A percentile compares a stretch with the other conserved stretches of the same genome.
phyloP scores from a whole-genome alignment of 2,888 invertebrate species.

The Salpingus planirostris region DNA sequence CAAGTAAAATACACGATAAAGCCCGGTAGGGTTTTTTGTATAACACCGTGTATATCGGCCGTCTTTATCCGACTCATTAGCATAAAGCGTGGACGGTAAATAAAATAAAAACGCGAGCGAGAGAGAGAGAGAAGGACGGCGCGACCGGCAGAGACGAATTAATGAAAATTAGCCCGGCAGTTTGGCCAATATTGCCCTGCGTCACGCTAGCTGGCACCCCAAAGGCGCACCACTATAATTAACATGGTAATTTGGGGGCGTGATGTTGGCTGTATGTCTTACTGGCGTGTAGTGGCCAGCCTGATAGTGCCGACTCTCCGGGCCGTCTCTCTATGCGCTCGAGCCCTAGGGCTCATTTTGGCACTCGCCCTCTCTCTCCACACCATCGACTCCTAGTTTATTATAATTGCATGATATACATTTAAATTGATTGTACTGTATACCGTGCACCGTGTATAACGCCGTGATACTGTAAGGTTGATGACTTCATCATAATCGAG shows the following conservation, averaged over 20 bases:
- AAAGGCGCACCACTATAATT: constrained; percentile 38
- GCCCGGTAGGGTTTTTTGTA: constrained; percentile 9
- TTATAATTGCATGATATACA: constrained; percentile 41
- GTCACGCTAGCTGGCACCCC: constrained; percentile 36
- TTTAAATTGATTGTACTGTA: constrained; percentile 43
- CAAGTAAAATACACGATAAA: constrained; percentile 5
- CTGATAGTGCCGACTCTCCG: too few species aligned
- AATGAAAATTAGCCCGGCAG: constrained; percentile 35
- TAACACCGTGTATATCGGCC: neutral
- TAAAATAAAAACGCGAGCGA: constrained; percentile 19
- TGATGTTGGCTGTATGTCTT: constrained; percentile 41
- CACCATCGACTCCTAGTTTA: too few species aligned
- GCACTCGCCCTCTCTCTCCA: too few species aligned
- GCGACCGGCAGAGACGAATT: too few species aligned
- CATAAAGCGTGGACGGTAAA: constrained; percentile 7
- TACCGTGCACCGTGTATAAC: constrained; percentile 4
- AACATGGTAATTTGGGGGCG: constrained; percentile 45
- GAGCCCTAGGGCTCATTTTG: constrained; percentile 27
- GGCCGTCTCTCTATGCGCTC: constrained; percentile 21
- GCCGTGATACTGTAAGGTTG: constrained; percentile 26
- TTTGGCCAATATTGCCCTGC: constrained; percentile 33
- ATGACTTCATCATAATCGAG: constrained; percentile 43
- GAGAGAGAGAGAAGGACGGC: constrained; percentile 12
- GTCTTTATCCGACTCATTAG: constrained; percentile 8
- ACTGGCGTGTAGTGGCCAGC: constrained; percentile 43